phyloP scores from a whole-genome alignment of 2,888 invertebrate species.

The Antitype chi region DNA sequence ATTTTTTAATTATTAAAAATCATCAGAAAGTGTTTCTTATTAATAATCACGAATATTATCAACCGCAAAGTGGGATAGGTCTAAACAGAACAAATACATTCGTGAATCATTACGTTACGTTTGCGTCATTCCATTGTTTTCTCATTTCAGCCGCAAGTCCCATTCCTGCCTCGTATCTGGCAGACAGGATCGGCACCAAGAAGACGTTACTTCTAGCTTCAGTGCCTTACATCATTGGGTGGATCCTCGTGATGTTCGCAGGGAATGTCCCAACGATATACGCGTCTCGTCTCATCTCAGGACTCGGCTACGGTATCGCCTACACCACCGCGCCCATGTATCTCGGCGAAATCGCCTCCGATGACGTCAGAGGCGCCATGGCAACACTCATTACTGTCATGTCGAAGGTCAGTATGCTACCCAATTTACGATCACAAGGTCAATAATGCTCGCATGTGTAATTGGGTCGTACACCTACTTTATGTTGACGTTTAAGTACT shows the following conservation, averaged over 20 bases:
- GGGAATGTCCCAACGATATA: slow-evolving; percentile 90
- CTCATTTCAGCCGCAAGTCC: slow-evolving; percentile 90
- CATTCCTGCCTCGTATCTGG: slow-evolving; percentile 91
- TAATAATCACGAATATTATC: background rate
- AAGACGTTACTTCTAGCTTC: slow-evolving; percentile 91
- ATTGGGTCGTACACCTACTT: slow-evolving; percentile 65
- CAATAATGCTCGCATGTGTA: slow-evolving; percentile 42
- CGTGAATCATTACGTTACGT: slow-evolving; percentile 1
- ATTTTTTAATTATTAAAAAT: background rate
- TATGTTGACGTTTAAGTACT: slow-evolving; percentile 44
- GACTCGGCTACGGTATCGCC: slow-evolving; percentile 91
- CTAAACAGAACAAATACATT: slow-evolving; percentile 24
- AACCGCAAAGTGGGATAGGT: slow-evolving; percentile 12
- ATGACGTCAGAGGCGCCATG: slow-evolving; percentile 91
- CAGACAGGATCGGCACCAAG: slow-evolving; percentile 92
- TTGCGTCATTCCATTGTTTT: slow-evolving; percentile 43
- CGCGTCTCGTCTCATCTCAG: slow-evolving; percentile 91
- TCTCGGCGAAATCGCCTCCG: slow-evolving; percentile 91
- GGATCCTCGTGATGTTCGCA: slow-evolving; percentile 92
- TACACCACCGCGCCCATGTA: slow-evolving; percentile 92
- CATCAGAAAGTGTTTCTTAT: background rate
- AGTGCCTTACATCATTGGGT: slow-evolving; percentile 91
- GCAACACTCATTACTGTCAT: slow-evolving; percentile 91
- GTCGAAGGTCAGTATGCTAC: slow-evolving; percentile 83
- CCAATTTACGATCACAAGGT: slow-evolving; percentile 32